A percentile compares a stretch with the other conserved stretches of the same genome.
phyloP scores from a whole-genome alignment of 2,888 invertebrate genomes.

The Linnaemya tessellans region DNA sequence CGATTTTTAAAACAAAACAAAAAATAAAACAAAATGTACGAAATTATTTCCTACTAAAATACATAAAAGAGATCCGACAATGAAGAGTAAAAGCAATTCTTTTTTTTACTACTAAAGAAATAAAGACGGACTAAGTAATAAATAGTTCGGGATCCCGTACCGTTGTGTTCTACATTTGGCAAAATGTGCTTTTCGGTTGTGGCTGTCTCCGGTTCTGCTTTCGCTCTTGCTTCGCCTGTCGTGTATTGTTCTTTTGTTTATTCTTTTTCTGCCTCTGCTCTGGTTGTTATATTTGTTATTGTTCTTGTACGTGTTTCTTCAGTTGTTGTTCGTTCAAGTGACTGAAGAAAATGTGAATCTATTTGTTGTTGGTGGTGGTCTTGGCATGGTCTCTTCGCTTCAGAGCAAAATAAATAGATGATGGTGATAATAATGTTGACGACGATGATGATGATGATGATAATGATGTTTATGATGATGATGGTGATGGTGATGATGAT shows the following conservation, averaged over 20 bases:
- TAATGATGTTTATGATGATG: background rate
- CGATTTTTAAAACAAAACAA: slow-evolving; percentile 23
- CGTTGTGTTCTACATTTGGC: slow-evolving; percentile 51
- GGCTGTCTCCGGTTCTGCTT: slow-evolving; percentile 22
- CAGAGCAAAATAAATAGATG: slow-evolving; percentile 9
- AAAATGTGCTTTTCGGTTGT: slow-evolving; percentile 61
- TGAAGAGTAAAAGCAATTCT: slow-evolving; percentile 2
- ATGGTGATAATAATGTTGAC: slow-evolving; percentile 4
- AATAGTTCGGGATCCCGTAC: slow-evolving; percentile 52
- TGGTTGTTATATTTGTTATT: slow-evolving; percentile 22
- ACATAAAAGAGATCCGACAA: slow-evolving; percentile 15
- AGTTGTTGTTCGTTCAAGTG: slow-evolving; percentile 36
- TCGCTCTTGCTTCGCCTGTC: background rate
- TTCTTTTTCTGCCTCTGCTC: slow-evolving; percentile 24
- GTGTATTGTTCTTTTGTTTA: slow-evolving; percentile 19
- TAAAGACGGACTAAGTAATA: slow-evolving; percentile 25
- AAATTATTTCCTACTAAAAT: slow-evolving; percentile 42
- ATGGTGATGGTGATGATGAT: slow-evolving; percentile 18
- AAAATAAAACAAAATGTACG: slow-evolving; percentile 6
- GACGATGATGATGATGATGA: slow-evolving; percentile 4
- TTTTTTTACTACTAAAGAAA: slow-evolving; percentile 39
- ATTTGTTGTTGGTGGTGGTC: slow-evolving; percentile 48
- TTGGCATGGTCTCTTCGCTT: slow-evolving; percentile 26
- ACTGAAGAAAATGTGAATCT: slow-evolving; percentile 34
- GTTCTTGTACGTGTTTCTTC: slow-evolving; percentile 28